Evolutionary conservation across 2,888 invertebrate genomes (phyloP).

Genomic region (Hyles lineata): DNA sequence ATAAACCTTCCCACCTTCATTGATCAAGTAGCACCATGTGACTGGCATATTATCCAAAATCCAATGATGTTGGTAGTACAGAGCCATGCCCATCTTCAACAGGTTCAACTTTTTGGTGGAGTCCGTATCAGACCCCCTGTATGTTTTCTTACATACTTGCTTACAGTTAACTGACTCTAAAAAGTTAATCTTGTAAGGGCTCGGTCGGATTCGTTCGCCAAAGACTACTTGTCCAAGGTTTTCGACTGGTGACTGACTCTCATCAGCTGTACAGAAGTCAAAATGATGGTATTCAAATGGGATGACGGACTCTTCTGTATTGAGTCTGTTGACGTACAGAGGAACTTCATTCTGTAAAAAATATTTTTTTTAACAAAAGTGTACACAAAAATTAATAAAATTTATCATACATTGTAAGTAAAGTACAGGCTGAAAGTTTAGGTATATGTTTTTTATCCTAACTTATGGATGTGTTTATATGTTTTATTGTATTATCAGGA

Average conservation of each 20-base stretch:
- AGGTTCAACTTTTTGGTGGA: slow-evolving; percentile 90
- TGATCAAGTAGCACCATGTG: slow-evolving; percentile 96
- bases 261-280: slow-evolving; percentile 94
- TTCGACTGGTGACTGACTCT: slow-evolving; percentile 95
- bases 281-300: slow-evolving; percentile 99
- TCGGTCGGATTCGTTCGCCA: slow-evolving; percentile 98
- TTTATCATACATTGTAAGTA: no score
- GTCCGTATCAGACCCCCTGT: slow-evolving; percentile 87
- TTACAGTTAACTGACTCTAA: slow-evolving; percentile 88
- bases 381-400: no score
- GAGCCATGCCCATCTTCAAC: slow-evolving; percentile 95
- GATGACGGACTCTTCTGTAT: slow-evolving; percentile 98
- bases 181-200: slow-evolving; percentile 95
- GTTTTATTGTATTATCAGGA: no score
- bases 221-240: slow-evolving; percentile 99
- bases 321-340: slow-evolving; percentile 97
- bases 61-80: slow-evolving; percentile 99
- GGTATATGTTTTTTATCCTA: no score
- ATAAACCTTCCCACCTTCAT: slow-evolving; percentile 88
- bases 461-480: no score
- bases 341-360: slow-evolving; percentile 93
- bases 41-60: slow-evolving; percentile 99
- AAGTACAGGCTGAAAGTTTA: no score
- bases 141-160: slow-evolving; percentile 87
- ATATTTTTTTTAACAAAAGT: not conserved